Percentiles rank a stretch among this genome's conserved stretches.
phyloP scores from a whole-genome alignment of 2,888 invertebrate species.

The Ormyrus nitidulus region DNA sequence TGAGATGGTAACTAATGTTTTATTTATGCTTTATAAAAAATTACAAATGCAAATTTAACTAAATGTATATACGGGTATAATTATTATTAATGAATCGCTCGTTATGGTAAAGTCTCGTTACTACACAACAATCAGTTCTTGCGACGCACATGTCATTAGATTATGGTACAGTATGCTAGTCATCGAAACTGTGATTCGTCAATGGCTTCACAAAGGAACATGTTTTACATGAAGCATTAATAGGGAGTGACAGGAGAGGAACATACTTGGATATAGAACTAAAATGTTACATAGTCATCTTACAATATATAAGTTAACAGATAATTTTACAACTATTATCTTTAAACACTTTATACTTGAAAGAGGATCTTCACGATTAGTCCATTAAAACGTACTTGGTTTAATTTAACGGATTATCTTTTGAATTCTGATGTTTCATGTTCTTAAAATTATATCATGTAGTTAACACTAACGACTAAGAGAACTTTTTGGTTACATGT shows the following conservation, averaged over 20 bases:
- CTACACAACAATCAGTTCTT: slow-evolving; percentile 24
- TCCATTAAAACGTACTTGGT: neutral
- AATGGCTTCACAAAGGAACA: slow-evolving; percentile 8
- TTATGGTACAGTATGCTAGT: slow-evolving; percentile 13
- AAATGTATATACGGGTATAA: slow-evolving; percentile 12
- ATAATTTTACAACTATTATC: slow-evolving; percentile 32
- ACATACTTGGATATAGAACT: slow-evolving; percentile 35
- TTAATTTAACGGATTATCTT: slow-evolving; percentile 4
- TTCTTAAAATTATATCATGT: neutral
- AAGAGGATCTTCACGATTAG: neutral
- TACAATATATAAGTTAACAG: slow-evolving; percentile 9
- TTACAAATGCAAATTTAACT: slow-evolving; percentile 48
- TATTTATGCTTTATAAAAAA: slow-evolving; percentile 59
- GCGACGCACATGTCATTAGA: neutral
- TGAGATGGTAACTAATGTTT: slow-evolving; percentile 53
- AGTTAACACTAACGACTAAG: neutral
- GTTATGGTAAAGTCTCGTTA: slow-evolving; percentile 23
- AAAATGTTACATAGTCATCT: slow-evolving; percentile 21
- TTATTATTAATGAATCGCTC: slow-evolving; percentile 33
- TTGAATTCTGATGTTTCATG: neutral
- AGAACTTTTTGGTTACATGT: neutral
- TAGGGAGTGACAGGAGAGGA: neutral
- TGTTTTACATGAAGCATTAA: slow-evolving; percentile 13
- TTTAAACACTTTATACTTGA: slow-evolving; percentile 18
- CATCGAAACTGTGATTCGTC: slow-evolving; percentile 17